Base-by-base conservation (phyloP, 2,797 vertebrate genomes). In the Argentina silus region DNA sequence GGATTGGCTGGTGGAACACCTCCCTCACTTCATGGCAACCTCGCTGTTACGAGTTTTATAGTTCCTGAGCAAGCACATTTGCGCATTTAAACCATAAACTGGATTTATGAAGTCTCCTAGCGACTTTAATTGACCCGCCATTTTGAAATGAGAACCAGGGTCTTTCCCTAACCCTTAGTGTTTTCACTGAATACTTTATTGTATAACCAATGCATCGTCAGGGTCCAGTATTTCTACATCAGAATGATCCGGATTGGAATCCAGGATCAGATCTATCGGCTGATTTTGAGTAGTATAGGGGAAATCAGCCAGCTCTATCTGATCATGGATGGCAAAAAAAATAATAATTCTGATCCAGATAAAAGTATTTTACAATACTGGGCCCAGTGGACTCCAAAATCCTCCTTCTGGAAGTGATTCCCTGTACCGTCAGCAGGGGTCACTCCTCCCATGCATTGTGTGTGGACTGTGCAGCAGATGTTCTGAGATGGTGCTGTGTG, bases 391-490 rank as follows among this genome's bases (percentile, higher is more conserved):
- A 36, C 27, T 36, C 27, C 27, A 36, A 36, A 36, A 44, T 14
- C 7, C 12, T 47, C 44, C 17, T 7, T 19, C 17, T 1, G 10
- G 3, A 55, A 48, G 15, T 42, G 4, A 50, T 75, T 74, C 53
- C 14, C 1, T 7, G 0, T 62, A 10, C 36, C 47, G 59, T 91
- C 93, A 91, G 86, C 80, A 92, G 93, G 81, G 92, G 94, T 89
- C 92, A 85, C 85, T 89, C 80, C 27, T 36, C 27, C 27, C 83
- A 81, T 70, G 79, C 89, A 77, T 90, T 90, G 64, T 57, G 6
- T 75, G 74, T 78, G 65, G 44, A 21, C 27, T 19, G 19, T 8
- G 9, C 19, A 23, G 17, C 6, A 11, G 56, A 36, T 36, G 27
- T 36, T 36, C 2, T 36, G 1, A 36, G 27, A 36, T 65, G 59